Conservation (phyloP, 2,888 invertebrate genomes). For the Horisme vitalbata region DNA sequence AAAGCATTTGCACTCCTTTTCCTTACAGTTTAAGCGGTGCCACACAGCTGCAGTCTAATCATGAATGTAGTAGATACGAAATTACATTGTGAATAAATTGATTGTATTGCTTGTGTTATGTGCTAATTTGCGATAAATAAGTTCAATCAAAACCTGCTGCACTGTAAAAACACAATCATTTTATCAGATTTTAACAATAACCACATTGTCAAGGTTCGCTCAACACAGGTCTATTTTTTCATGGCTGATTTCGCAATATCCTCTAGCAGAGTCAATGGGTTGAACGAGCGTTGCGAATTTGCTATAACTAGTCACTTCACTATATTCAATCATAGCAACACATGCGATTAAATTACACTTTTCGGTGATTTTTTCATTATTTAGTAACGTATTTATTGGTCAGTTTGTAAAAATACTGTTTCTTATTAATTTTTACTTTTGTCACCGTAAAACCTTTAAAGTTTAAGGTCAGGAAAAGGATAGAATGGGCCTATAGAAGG, state of each 20-base stretch:
- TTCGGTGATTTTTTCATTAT: neutral
- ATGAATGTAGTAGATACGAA: conserved; percentile 56
- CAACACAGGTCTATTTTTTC: conserved; percentile 7
- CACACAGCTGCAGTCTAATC: conserved; percentile 57
- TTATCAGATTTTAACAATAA: conserved; percentile 28
- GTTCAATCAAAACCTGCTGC: conserved; percentile 73
- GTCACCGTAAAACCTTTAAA: conserved; percentile 46
- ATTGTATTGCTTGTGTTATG: conserved; percentile 67
- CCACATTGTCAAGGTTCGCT: conserved; percentile 11
- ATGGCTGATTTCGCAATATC: conserved; percentile 8
- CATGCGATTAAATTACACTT: neutral
- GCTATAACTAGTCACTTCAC: neutral
- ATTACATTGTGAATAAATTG: conserved; percentile 72
- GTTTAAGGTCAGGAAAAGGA: conserved; percentile 74
- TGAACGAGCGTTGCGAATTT: neutral
- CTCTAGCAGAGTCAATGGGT: conserved; percentile 8
- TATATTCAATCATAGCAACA: neutral
- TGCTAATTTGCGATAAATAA: conserved; percentile 70
- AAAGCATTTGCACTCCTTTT: conserved; percentile 54
- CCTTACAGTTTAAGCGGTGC: conserved; percentile 68
- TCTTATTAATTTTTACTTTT: conserved; percentile 1
- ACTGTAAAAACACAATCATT: conserved; percentile 56
- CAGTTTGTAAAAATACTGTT: too few relatives aligned
- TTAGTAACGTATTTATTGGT: too few relatives aligned
- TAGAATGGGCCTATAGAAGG: conserved; percentile 33